Evolutionary conservation across 2,888 invertebrate species (phyloP), one percentile per base, ranked within the genome.

Genomic region (Ochropleura plecta): DNA sequence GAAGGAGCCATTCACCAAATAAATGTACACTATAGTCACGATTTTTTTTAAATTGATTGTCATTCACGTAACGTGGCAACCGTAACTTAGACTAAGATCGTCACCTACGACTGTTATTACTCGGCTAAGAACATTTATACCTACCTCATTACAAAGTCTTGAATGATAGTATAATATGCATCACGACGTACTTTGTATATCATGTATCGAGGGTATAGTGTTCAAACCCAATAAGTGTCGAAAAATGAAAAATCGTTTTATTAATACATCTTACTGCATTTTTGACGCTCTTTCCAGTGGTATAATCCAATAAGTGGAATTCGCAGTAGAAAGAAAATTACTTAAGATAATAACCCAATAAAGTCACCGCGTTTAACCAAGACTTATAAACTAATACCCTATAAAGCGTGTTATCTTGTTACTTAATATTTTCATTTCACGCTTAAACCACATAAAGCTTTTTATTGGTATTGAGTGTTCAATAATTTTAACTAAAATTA

Each of bases 151-250:
- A 51, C 20, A 49, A 71, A 46, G 42, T 64, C 73, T 20, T 77
- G 51, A 42, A 30, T 48, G 16, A 64, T 42, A 46, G 42, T 46
- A 73, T 16, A 53, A 16, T 7, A 51, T 7, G 4, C n/a, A 72
- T 51, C 51, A 77, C 40, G 20, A 73, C 48, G 3, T 57, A 12
- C 14, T 30, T n/a, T n/a, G n/a, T n/a, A n/a, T n/a, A n/a, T n/a
- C n/a, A n/a, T n/a, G n/a, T n/a, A n/a, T 30, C 30, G 30, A 30
- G 30, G 30, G 30, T 30, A 30, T 30, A 30, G 30, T 30, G 30
- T 30, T 30, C 30, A 30, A 30, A 30, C 30, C 30, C 30, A 30
- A 30, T 30, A 30, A 30, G 49, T 18, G 18, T 8, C 49, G 18
- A 18, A 18, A 18, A 18, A 51, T 7, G 3, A 3, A 51, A 51